A percentile compares a stretch with the other conserved stretches of the same genome.
Evolutionary conservation across 2,888 invertebrate species (phyloP).

Genomic region (Mayetiola destructor): DNA sequence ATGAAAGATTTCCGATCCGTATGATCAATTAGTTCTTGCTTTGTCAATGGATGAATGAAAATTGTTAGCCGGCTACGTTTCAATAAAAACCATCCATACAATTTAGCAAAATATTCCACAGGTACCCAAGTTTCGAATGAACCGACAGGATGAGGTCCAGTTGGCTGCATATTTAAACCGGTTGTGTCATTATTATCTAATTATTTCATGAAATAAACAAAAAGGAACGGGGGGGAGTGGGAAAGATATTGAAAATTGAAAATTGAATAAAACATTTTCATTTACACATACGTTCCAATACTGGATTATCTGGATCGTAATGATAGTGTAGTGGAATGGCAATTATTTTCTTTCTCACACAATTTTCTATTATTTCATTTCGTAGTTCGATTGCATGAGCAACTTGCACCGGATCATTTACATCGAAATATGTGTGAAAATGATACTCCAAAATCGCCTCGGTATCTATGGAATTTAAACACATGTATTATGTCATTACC

Average conservation of each 20-base stretch:
- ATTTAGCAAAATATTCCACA: slow-evolving; percentile 11
- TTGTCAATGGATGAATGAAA: slow-evolving; percentile 12
- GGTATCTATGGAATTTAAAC: not conserved
- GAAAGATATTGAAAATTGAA: no score
- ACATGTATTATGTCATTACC: not conserved
- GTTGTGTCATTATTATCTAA: slow-evolving; percentile 13
- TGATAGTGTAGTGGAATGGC: slow-evolving; percentile 11
- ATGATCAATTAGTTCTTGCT: slow-evolving; percentile 12
- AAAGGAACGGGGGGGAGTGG: not conserved
- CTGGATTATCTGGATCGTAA: slow-evolving; percentile 11
- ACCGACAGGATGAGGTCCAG: slow-evolving; percentile 12
- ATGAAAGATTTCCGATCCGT: slow-evolving; percentile 10
- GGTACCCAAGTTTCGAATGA: slow-evolving; percentile 14
- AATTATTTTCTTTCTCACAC: slow-evolving; percentile 10
- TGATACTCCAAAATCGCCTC: slow-evolving; percentile 12
- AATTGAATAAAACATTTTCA: not conserved
- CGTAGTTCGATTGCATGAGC: slow-evolving; percentile 10
- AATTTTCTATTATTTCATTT: slow-evolving; percentile 14
- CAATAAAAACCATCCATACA: slow-evolving; percentile 8
- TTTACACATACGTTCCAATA: slow-evolving; percentile 3
- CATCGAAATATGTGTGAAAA: slow-evolving; percentile 14
- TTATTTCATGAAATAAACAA: not conserved
- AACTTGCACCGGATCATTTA: slow-evolving; percentile 8
- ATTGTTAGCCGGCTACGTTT: slow-evolving; percentile 6
- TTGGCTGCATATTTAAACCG: slow-evolving; percentile 13